phyloP scores from a whole-genome alignment of 2,888 invertebrate genomes.

The Meiosimyza decipiens region DNA sequence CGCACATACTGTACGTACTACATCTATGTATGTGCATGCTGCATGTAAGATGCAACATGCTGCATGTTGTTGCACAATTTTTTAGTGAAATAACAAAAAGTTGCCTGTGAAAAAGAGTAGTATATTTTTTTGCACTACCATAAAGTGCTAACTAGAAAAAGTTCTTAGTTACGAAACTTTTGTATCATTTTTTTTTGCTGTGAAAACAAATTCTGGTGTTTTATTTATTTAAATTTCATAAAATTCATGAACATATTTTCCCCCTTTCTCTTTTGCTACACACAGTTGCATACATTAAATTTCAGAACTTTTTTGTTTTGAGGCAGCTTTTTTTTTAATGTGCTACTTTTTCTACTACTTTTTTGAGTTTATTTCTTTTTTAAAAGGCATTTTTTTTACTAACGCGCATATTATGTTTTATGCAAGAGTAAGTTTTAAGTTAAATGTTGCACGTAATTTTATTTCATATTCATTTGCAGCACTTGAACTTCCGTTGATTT shows the following conservation, averaged over 20 bases:
- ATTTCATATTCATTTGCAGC: conserved; percentile 21
- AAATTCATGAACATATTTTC: too few relatives aligned
- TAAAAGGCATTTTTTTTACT: neutral
- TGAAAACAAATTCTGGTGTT: neutral
- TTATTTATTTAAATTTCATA: neutral
- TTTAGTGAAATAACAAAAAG: neutral
- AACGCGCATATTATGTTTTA: conserved; percentile 4
- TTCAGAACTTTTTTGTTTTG: neutral
- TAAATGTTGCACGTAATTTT: conserved; percentile 26
- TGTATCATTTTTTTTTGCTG: neutral
- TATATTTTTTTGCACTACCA: neutral
- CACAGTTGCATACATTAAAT: neutral
- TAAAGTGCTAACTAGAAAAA: neutral
- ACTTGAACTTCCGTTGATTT: neutral
- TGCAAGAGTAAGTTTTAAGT: conserved; percentile 7
- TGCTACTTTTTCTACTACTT: neutral
- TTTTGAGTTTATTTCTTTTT: too few relatives aligned
- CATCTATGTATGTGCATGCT: too few relatives aligned
- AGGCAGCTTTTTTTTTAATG: neutral
- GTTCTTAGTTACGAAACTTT: neutral
- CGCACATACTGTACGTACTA: conserved; percentile 6
- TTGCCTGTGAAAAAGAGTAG: neutral
- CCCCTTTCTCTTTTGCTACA: neutral
- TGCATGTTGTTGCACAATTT: conserved; percentile 5
- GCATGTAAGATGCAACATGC: conserved; percentile 2